phyloP scores from a whole-genome alignment of 1,140 invertebrate species.

The Phthorimaea operculella region DNA sequence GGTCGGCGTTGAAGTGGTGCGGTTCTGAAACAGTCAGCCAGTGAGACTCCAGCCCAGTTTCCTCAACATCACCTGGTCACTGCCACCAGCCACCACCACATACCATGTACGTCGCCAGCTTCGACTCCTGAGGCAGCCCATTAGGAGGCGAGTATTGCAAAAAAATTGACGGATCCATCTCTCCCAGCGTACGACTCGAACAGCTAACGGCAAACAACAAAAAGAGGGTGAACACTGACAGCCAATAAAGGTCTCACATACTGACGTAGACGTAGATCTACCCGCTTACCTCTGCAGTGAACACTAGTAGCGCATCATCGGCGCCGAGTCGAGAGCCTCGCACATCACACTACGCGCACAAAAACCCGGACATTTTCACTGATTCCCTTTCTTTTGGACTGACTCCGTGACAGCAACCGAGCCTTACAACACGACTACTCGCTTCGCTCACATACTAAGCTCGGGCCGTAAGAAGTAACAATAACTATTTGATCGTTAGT shows the following conservation, averaged over 20 bases:
- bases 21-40: constrained; percentile 36
- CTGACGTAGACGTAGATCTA: not conserved
- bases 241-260: constrained; percentile 8
- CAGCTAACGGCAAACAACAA: constrained; percentile 20
- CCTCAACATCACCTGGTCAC: no score
- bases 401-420: not conserved
- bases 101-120: constrained; percentile 87
- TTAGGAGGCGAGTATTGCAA: constrained; percentile 71
- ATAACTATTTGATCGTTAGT: not conserved
- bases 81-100: constrained; percentile 10
- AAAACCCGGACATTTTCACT: not conserved
- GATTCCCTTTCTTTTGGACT: not conserved
- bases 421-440: not conserved
- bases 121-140: constrained; percentile 85
- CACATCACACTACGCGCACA: not conserved
- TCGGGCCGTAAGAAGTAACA: not conserved
- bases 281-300: not conserved
- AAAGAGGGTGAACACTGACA: constrained; percentile 7
- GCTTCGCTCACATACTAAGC: not conserved
- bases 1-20: constrained; percentile 37
- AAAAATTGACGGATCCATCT: constrained; percentile 54
- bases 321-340: not conserved
- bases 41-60: no score
- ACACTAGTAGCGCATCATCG: no score
- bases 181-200: constrained; percentile 9